Conservation (phyloP, 2,113 vertebrate species). For the Aix galericulata region DNA sequence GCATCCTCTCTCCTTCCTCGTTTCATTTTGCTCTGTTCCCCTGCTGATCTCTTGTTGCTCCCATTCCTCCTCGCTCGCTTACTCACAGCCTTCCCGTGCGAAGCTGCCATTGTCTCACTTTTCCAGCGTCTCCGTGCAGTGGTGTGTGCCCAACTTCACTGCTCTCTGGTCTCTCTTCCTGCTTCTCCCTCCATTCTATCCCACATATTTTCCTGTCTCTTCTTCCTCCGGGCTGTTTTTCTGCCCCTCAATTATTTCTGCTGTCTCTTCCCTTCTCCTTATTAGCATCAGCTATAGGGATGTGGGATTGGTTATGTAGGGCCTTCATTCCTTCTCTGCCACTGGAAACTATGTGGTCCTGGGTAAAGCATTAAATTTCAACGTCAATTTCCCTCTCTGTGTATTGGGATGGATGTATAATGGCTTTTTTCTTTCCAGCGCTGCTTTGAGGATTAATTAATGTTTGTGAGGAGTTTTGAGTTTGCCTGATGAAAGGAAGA, state of each 20-base stretch:
- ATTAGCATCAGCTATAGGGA: neutral
- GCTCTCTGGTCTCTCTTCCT: neutral
- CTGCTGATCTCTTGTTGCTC: neutral
- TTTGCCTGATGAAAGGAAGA: neutral
- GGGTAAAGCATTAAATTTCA: conserved; percentile 12
- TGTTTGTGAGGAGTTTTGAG: neutral
- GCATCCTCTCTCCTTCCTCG: neutral
- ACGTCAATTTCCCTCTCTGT: neutral
- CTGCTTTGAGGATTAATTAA: neutral
- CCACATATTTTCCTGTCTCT: neutral
- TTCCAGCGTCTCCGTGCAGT: neutral
- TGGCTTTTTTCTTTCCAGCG: neutral
- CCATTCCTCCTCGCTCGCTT: neutral
- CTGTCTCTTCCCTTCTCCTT: neutral
- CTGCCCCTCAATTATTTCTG: neutral
- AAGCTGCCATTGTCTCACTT: conserved; percentile 18
- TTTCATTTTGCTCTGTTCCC: neutral
- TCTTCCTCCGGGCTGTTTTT: neutral
- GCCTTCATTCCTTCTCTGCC: neutral
- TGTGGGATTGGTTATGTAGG: neutral
- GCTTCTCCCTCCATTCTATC: neutral
- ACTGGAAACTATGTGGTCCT: neutral
- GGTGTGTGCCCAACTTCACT: neutral
- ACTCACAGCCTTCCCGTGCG: neutral
- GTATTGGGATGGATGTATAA: neutral